Evolutionary conservation across 2,888 invertebrate genomes (phyloP).

Genomic region (Drosophila robusta): DNA sequence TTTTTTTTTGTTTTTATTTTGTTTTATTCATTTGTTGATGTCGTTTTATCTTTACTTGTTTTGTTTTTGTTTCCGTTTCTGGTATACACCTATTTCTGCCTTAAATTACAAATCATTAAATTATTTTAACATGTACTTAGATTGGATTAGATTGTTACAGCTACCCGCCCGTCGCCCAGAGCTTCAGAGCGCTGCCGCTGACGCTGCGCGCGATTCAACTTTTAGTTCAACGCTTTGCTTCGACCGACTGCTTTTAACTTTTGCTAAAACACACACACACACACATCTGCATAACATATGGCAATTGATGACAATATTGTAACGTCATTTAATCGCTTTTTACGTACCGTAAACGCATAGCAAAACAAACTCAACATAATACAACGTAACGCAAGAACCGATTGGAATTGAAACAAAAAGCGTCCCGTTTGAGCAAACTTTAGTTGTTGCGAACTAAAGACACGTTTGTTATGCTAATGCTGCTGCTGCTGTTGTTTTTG

Average conservation of each 20-base stretch:
- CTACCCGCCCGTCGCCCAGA: constrained; percentile 78
- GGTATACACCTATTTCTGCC: constrained; percentile 69
- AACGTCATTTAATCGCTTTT: background rate
- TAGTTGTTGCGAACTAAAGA: constrained; percentile 1
- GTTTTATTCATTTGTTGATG: constrained; percentile 48
- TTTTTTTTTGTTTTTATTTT: constrained; percentile 33
- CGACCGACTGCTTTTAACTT: constrained; percentile 44
- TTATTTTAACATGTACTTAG: constrained; percentile 79
- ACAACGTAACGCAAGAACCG: constrained; percentile 27
- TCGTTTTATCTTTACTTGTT: constrained; percentile 46
- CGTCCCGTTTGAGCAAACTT: constrained; percentile 5
- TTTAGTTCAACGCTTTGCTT: constrained; percentile 74
- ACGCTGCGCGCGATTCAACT: constrained; percentile 58
- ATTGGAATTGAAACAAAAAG: constrained; percentile 26
- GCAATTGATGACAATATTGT: constrained; percentile 15
- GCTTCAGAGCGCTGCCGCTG: constrained; percentile 61
- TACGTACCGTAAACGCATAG: constrained; percentile 9
- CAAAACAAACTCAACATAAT: background rate
- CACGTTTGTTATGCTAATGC: constrained; percentile 8
- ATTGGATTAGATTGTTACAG: constrained; percentile 82
- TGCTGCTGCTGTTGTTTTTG: constrained; percentile 21
- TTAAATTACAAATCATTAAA: constrained; percentile 79
- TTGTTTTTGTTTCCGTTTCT: constrained; percentile 62
- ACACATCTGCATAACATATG: constrained; percentile 14
- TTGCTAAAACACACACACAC: constrained; percentile 11